Evolutionary conservation across 1,140 invertebrate genomes (phyloP), one percentile per base, ranked within the genome.

Genomic region (Tetramorium simillimum): DNA sequence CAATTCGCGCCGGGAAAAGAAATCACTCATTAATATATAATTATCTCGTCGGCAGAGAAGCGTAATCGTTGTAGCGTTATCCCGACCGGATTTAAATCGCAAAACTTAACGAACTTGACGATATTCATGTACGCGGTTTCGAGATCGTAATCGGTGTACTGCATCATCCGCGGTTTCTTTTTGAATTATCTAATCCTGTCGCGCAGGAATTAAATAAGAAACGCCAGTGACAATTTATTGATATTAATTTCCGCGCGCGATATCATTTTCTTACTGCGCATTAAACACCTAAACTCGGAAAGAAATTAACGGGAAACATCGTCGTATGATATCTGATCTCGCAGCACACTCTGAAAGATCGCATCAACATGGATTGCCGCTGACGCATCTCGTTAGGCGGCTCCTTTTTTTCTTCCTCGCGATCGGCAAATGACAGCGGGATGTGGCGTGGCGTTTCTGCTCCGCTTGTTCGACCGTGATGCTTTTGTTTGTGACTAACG

Each of bases 161-260:
- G 28, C 0, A 49, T 65, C 40, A 28, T 1, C 16, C 6, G 1
- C 14, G 5, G 7, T 43, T 43, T 7, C 0, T 40, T 14, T 56
- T 24, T 28, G 33, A 81, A 56, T 56, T 43, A 24, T 9, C 21
- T 77, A 81, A 81, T 81, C 14, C 33, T 16, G 43, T 51, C n/a
- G 43, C 77, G 28, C 46, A 49, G 77, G 21, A 56, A 70, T 81
- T 24, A 58, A 70, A 69, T 69, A 81, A 70, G 14, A 69, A 33
- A 14, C 12, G 2, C 43, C 7, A 63, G 21, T 37, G n/a, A 53
- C 46, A 53, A 81, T 70, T 81, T 81, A 81, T 81, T 37, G 51
- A 70, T 81, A 70, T 56, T 70, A 53, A 21, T 53, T 81, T 56
- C 21, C 78, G 49, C 63, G 33, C 46, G 21, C 49, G 16, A 43